These are phyloP conservation scores for Cotesia typhae DNA, from an alignment of 1,140 invertebrate species.

Conservation along the genomic window DNA sequence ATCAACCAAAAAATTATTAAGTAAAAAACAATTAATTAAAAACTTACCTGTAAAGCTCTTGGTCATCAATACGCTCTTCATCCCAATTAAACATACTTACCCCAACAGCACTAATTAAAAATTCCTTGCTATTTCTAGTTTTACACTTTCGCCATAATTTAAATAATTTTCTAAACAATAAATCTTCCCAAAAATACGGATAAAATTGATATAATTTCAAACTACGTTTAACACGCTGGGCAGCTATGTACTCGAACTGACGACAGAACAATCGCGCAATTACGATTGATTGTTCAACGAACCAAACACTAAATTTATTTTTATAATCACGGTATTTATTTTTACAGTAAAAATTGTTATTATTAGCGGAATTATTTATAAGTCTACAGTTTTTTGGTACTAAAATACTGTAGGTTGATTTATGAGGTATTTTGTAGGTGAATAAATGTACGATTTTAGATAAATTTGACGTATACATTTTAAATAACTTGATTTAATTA, in stretches of 20 bases:
- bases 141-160: slow-evolving; percentile 63
- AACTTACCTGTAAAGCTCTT: slow-evolving; percentile 64
- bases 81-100: slow-evolving; percentile 68
- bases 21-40: not conserved
- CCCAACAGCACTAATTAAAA: slow-evolving; percentile 62
- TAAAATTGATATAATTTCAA: slow-evolving; percentile 73
- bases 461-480: slow-evolving; percentile 34
- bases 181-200: slow-evolving; percentile 71
- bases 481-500: too few species aligned
- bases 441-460: slow-evolving; percentile 27
- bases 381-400: slow-evolving; percentile 16
- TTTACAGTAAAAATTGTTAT: slow-evolving; percentile 27
- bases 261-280: slow-evolving; percentile 64
- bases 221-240: slow-evolving; percentile 69
- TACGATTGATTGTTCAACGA: slow-evolving; percentile 50
- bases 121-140: slow-evolving; percentile 56
- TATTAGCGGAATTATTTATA: slow-evolving; percentile 21
- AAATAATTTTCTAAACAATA: slow-evolving; percentile 67
- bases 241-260: slow-evolving; percentile 73
- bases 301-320: slow-evolving; percentile 46
- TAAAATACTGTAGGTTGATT: not conserved
- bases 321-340: slow-evolving; percentile 35
- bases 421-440: slow-evolving; percentile 30
- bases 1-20: slow-evolving; percentile 22
- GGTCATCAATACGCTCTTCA: slow-evolving; percentile 64